Conservation (phyloP, 2,888 invertebrate genomes). For the Aromia moschata region DNA sequence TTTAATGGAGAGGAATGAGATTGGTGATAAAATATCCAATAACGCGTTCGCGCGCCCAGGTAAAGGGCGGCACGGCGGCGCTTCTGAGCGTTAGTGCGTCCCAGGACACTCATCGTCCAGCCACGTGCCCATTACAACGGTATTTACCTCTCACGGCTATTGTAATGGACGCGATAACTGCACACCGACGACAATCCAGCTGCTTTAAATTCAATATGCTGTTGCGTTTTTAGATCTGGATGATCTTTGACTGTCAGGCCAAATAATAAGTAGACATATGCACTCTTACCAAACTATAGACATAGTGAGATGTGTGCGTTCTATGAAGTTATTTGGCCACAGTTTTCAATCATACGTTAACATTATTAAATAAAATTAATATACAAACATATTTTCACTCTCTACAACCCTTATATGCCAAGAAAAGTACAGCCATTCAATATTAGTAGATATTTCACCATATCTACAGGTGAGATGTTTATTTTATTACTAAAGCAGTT, state of each 20-base stretch:
- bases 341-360: no score
- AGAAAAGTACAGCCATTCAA: no score
- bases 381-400: no score
- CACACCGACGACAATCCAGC: constrained; percentile 39
- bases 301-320: no score
- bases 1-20: constrained; percentile 48
- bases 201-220: constrained; percentile 8
- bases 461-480: no score
- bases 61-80: constrained; percentile 42
- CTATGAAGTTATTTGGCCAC: no score
- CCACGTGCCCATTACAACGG: constrained; percentile 60
- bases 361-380: no score
- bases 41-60: constrained; percentile 47
- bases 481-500: no score
- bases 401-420: no score
- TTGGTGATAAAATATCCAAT: constrained; percentile 55
- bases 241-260: not conserved
- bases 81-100: constrained; percentile 48
- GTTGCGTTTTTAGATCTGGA: not conserved
- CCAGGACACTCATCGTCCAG: constrained; percentile 56
- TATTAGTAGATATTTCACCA: no score
- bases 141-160: constrained; percentile 57
- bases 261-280: not conserved
- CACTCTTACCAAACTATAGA: no score
- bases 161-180: constrained; percentile 56